Conservation (phyloP, 2,797 vertebrate species). For the Sciurus vulgaris region DNA sequence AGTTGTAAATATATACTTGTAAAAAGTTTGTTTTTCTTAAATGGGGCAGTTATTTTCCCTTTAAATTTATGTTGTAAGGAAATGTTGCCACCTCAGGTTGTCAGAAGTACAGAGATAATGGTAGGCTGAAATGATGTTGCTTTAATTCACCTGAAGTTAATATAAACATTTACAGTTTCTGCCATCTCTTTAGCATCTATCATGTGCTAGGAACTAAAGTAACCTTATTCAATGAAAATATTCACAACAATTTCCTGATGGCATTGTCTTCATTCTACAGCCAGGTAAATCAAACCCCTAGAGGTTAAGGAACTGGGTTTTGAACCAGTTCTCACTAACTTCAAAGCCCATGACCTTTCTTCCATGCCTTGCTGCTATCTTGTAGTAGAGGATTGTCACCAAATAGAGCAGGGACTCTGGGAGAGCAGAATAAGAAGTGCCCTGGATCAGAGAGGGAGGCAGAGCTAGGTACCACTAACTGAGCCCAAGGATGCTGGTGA, state of each 20-base stretch:
- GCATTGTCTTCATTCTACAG: constrained; percentile 15
- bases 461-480: neutral
- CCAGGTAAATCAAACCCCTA: neutral
- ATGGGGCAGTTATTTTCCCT: neutral
- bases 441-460: neutral
- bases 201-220: neutral
- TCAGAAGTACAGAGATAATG: neutral
- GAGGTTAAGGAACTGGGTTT: constrained; percentile 20
- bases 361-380: neutral
- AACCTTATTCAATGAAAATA: constrained; percentile 38
- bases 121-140: neutral
- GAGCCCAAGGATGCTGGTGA: neutral
- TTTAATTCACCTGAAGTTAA: neutral
- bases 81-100: constrained; percentile 12
- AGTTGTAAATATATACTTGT: constrained; percentile 1
- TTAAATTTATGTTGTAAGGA: neutral
- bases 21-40: constrained; percentile 62
- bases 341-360: neutral
- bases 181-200: neutral
- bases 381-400: neutral
- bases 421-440: neutral
- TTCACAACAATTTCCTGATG: neutral
- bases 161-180: neutral
- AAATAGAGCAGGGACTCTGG: neutral
- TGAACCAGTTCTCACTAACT: neutral